These are phyloP conservation scores for Rachycentron canadum DNA, from an alignment of 2,797 vertebrate species.

Conservation along the genomic window DNA sequence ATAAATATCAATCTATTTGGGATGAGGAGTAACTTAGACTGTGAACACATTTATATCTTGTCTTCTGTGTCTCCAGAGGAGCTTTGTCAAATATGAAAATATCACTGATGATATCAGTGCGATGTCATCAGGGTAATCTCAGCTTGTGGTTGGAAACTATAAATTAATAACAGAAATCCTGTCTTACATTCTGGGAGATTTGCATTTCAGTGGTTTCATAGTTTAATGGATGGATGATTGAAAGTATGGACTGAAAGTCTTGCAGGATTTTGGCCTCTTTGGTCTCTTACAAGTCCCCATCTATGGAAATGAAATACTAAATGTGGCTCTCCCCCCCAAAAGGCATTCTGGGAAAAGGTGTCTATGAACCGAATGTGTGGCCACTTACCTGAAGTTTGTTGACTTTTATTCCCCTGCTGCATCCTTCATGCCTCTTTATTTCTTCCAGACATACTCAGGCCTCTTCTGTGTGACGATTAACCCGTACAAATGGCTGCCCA, in stretches of 20 bases:
- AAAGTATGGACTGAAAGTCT: not conserved
- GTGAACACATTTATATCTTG: no score
- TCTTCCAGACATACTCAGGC: conserved; percentile 81
- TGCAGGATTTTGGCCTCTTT: not conserved
- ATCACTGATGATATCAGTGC: no score
- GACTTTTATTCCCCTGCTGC: not conserved
- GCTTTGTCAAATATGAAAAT: not conserved
- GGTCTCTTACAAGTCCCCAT: not conserved
- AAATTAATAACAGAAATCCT: not conserved
- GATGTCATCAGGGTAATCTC: not conserved
- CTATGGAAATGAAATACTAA: not conserved
- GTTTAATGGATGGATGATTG: not conserved
- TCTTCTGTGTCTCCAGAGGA: no score
- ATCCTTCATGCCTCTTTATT: not conserved
- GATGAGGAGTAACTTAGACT: not conserved
- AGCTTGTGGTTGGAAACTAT: not conserved
- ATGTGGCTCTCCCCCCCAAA: no score
- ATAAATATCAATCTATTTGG: not conserved
- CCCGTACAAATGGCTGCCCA: conserved; percentile 84
- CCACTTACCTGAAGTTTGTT: no score
- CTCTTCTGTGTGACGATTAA: conserved; percentile 85
- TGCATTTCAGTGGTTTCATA: not conserved
- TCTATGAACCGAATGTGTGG: not conserved
- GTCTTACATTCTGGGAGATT: conserved; percentile 3
- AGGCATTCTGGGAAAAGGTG: not conserved